Evolutionary conservation across 2,888 invertebrate species (phyloP), one percentile per base, ranked within the genome.

Genomic region (Amphipyra tragopoginis): DNA sequence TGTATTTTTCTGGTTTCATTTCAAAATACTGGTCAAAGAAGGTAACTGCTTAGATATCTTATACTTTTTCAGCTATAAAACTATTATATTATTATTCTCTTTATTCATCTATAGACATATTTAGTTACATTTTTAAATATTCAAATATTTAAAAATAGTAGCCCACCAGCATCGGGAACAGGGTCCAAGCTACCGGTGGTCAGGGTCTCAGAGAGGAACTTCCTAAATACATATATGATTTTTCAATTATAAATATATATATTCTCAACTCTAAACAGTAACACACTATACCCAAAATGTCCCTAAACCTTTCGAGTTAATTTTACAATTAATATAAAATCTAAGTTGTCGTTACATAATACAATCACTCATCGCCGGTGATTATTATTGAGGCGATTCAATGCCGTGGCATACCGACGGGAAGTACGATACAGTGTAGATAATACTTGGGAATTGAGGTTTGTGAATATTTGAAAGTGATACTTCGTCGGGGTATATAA

Each of bases 251-350:
- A 10, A 36, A 36, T 36, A 36, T 36, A 7, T 7, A 10, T 49
- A 34, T 52, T 34, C 39, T 43, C 33, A 50, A 45, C n/a, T 49
- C 47, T 61, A 34, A 61, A 50, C 26, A 63, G 4, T 26, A 53
- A 43, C 34, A 51, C 21, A 13, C 13, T 45, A 39, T 21, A 58
- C 71, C 69, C 72, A 75, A 77, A 79, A 81, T 82, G 81, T 77
- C 78, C 72, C 69, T 7, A 42, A 49, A 72, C 76, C 67, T 64
- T 62, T 60, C 54, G 71, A 79, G 78, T 80, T 79, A 81, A 80
- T 78, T 78, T 79, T 81, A 85, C 77, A 81, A 81, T 80, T 79
- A 80, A 82, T 82, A 82, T 80, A 82, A 85, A 80, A 80, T 84
- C 75, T 79, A 79, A 61, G 39, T 77, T 72, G 62, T 73, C 64